phyloP scores from a whole-genome alignment of 1,140 invertebrate genomes.

The Philaenus spumarius region DNA sequence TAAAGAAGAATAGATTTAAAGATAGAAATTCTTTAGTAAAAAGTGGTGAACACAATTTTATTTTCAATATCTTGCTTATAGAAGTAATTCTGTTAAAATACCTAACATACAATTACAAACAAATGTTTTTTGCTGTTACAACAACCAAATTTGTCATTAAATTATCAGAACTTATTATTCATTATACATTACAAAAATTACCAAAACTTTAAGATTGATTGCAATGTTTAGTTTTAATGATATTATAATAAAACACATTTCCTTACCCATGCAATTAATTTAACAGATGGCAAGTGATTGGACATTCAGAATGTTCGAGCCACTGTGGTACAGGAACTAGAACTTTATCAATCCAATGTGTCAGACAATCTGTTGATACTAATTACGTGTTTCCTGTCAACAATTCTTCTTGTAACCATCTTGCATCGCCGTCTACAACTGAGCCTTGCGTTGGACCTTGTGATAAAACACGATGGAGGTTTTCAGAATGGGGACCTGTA shows the following conservation, averaged over 20 bases:
- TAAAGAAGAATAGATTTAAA: too few species aligned
- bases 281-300: slow-evolving; percentile 48
- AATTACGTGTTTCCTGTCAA: slow-evolving; percentile 33
- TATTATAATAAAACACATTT: not conserved
- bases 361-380: slow-evolving; percentile 38
- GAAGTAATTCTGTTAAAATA: too few species aligned
- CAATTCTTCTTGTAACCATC: slow-evolving; percentile 45
- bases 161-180: too few species aligned
- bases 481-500: slow-evolving; percentile 59
- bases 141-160: too few species aligned
- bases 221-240: too few species aligned
- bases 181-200: too few species aligned
- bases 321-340: slow-evolving; percentile 58
- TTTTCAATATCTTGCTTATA: too few species aligned
- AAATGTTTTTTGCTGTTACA: too few species aligned
- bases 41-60: too few species aligned
- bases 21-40: too few species aligned
- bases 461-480: slow-evolving; percentile 58
- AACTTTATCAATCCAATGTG: slow-evolving; percentile 46
- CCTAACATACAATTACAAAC: too few species aligned
- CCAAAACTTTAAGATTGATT: too few species aligned
- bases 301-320: slow-evolving; percentile 59
- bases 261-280: not conserved
- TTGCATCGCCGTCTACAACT: slow-evolving; percentile 44
- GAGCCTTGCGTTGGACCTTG: slow-evolving; percentile 61